A percentile compares a stretch with the other conserved stretches of the same genome.
Conservation (phyloP, 1,140 invertebrate species). For the Penaeus indicus region DNA sequence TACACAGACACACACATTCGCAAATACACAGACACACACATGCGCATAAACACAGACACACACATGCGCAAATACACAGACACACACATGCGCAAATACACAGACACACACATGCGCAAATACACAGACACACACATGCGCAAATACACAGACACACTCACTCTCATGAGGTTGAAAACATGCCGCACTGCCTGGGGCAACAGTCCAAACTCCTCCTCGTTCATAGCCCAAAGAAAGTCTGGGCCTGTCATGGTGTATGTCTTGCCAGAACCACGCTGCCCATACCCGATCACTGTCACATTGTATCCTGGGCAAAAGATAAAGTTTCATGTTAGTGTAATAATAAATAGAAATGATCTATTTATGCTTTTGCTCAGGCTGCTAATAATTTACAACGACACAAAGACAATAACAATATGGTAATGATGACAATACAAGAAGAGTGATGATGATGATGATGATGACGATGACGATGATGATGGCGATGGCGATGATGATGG, state of each 20-base stretch:
- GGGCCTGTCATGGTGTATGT: conserved; percentile 84
- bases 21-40: too few species aligned
- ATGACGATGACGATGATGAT: too few species aligned
- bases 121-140: too few species aligned
- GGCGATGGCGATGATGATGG: too few species aligned
- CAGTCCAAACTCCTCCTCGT: conserved; percentile 82
- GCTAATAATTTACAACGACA: too few species aligned
- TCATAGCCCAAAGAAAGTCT: conserved; percentile 77
- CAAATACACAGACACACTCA: background rate
- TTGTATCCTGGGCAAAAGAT: conserved; percentile 74
- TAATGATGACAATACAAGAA: too few species aligned
- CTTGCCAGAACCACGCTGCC: conserved; percentile 83
- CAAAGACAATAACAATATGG: background rate
- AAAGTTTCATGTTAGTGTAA: background rate
- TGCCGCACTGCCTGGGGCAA: conserved; percentile 82
- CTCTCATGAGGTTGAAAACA: conserved; percentile 78
- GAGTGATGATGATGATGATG: too few species aligned
- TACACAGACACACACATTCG: too few species aligned
- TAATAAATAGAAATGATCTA: background rate
- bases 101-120: too few species aligned
- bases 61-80: too few species aligned
- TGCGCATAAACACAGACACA: too few species aligned
- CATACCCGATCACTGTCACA: conserved; percentile 82
- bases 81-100: too few species aligned
- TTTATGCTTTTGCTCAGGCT: background rate